Evolutionary conservation across 2,797 vertebrate genomes (phyloP).

Genomic region (Sylvia borin): DNA sequence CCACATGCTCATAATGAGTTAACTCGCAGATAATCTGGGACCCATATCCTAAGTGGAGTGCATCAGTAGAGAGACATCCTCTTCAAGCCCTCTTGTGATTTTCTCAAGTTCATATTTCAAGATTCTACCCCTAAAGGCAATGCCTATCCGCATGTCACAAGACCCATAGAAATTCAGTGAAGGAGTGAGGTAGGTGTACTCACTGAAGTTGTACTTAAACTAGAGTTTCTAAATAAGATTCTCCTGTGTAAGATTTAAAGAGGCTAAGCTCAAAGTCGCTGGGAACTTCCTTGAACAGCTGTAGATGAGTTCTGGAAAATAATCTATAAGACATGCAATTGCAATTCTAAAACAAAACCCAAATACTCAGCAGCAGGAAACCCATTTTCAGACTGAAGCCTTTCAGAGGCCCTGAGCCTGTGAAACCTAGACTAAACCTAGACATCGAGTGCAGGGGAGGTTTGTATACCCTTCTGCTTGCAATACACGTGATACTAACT

Average conservation of each 20-base stretch:
- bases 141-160: neutral
- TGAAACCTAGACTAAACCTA: neutral
- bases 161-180: neutral
- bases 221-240: neutral
- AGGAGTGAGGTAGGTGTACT: neutral
- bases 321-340: neutral
- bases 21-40: neutral
- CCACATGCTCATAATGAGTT: neutral
- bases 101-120: neutral
- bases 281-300: neutral
- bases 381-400: neutral
- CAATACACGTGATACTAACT: neutral
- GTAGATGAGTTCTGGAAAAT: neutral
- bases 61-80: neutral
- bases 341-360: neutral
- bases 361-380: neutral
- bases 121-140: neutral
- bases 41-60: neutral
- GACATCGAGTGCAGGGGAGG: neutral
- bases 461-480: neutral
- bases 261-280: neutral
- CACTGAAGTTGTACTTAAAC: neutral
- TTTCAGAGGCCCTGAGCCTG: neutral
- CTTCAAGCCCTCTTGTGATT: neutral
- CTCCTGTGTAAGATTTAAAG: neutral